Evolutionary conservation across 1,140 invertebrate species (phyloP).

Genomic region (Tetramorium parvispinum): DNA sequence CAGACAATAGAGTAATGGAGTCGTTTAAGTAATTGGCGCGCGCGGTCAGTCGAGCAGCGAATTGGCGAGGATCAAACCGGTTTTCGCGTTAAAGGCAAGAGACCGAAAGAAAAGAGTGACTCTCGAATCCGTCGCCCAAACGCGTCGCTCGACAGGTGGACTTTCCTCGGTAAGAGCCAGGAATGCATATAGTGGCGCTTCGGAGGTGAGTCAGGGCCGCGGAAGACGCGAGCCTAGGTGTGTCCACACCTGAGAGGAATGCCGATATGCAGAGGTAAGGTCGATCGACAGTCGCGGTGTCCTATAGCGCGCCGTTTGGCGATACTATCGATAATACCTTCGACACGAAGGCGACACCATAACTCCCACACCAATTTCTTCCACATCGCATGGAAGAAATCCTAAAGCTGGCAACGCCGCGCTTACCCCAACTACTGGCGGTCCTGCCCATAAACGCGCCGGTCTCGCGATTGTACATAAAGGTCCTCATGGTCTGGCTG

Average conservation of each 20-base stretch:
- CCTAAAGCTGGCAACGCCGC: slow-evolving; percentile 40
- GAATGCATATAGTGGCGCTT: neutral
- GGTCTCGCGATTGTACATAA: slow-evolving; percentile 90
- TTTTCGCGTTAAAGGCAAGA: neutral
- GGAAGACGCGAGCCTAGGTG: slow-evolving; percentile 3
- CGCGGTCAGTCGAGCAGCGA: neutral
- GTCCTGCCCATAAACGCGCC: slow-evolving; percentile 91
- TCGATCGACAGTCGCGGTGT: neutral
- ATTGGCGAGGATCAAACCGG: neutral
- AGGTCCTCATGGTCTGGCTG: slow-evolving; percentile 82
- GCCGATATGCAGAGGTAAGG: neutral
- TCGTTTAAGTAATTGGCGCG: neutral
- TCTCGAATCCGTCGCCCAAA: neutral
- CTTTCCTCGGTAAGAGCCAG: neutral
- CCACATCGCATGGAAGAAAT: neutral
- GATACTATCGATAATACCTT: neutral
- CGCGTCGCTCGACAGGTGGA: neutral
- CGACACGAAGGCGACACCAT: neutral
- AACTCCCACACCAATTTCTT: neutral
- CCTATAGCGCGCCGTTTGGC: neutral
- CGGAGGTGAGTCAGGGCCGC: neutral
- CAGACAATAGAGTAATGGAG: neutral
- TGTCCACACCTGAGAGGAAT: neutral
- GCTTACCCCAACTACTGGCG: slow-evolving; percentile 91
- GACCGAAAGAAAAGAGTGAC: neutral